phyloP scores from a whole-genome alignment of 2,113 vertebrate species.

The Ahaetulla prasina region DNA sequence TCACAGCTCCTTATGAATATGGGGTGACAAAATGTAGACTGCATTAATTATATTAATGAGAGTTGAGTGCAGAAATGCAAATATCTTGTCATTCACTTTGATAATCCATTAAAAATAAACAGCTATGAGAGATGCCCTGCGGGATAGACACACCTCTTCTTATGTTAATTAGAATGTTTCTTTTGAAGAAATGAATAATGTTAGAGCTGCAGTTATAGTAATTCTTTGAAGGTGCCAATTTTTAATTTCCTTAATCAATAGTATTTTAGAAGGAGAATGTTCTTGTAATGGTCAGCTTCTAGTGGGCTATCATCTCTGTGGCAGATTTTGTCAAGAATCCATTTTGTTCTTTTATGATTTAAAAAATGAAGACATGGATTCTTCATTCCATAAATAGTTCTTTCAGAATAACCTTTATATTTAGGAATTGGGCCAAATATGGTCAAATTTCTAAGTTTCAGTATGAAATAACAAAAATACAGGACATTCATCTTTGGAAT shows the following conservation, averaged over 20 bases:
- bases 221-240: slow-evolving; percentile 63
- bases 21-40: not conserved
- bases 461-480: not conserved
- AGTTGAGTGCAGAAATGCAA: slow-evolving; percentile 20
- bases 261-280: slow-evolving; percentile 41
- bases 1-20: not conserved
- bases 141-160: slow-evolving; percentile 10
- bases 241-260: slow-evolving; percentile 59
- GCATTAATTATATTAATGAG: slow-evolving; percentile 6
- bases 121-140: not conserved
- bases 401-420: slow-evolving; percentile 26
- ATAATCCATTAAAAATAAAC: slow-evolving; percentile 34
- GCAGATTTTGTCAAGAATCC: slow-evolving; percentile 46
- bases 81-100: slow-evolving; percentile 36
- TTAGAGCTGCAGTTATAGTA: slow-evolving; percentile 28
- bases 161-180: slow-evolving; percentile 50
- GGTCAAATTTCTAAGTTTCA: not conserved
- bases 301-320: slow-evolving; percentile 26
- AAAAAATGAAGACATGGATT: slow-evolving; percentile 29
- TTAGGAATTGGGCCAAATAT: not conserved
- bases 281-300: slow-evolving; percentile 41
- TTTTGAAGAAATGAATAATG: slow-evolving; percentile 29
- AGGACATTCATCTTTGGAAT: not conserved
- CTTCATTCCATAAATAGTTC: slow-evolving; percentile 45
- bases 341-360: slow-evolving; percentile 41